Conservation (phyloP, 2,113 vertebrate species). For the Perca fluviatilis region DNA sequence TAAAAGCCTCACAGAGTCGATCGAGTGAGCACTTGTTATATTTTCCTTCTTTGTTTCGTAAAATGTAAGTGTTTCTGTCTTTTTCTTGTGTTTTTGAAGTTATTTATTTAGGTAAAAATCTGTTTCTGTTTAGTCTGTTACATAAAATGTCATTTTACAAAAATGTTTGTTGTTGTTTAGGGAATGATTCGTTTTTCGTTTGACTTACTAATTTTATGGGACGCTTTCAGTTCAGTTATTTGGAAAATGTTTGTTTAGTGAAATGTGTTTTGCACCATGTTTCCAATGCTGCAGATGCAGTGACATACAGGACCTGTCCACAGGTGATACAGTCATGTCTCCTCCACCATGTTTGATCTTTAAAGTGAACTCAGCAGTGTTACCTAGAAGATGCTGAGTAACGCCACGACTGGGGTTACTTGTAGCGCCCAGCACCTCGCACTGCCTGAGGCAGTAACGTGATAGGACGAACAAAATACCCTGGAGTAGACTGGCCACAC, state of each 20-base stretch:
- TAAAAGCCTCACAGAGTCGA: not conserved
- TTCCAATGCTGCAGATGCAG: not conserved
- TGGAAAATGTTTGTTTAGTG: not conserved
- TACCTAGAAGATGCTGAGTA: conserved; percentile 40
- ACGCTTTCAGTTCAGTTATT: not conserved
- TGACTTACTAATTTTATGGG: not conserved
- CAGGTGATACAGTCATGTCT: not conserved
- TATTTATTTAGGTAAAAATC: not conserved
- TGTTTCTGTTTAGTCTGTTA: not conserved
- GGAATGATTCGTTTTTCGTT: not conserved
- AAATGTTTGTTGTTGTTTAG: not conserved
- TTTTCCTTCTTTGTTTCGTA: not conserved
- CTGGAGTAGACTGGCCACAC: conserved; percentile 21
- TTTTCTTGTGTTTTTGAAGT: not conserved
- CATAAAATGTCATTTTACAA: not conserved
- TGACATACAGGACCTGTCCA: too few species aligned
- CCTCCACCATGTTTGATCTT: conserved; percentile 22
- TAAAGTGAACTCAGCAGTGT: conserved; percentile 10
- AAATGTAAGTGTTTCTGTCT: not conserved
- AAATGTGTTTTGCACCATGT: not conserved
- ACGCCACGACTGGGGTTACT: conserved; percentile 2
- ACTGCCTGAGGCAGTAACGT: conserved; percentile 42
- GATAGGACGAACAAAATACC: conserved; percentile 60
- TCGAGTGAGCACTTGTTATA: not conserved
- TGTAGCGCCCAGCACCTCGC: conserved; percentile 21